phyloP scores from a whole-genome alignment of 2,797 vertebrate species.

The Morelia viridis region DNA sequence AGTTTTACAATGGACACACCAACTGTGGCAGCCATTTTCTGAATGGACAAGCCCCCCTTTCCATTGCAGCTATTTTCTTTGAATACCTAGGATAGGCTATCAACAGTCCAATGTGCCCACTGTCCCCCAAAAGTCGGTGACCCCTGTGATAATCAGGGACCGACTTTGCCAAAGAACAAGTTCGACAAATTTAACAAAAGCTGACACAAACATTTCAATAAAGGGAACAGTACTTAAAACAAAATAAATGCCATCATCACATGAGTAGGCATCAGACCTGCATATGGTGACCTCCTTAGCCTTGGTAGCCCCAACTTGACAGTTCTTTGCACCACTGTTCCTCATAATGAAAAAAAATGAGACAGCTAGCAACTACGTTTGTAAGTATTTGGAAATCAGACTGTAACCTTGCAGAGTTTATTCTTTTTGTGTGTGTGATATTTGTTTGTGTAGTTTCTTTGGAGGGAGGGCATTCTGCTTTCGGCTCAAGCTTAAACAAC shows the following conservation, averaged over 20 bases:
- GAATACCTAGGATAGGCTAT: neutral
- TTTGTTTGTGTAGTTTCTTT: constrained; percentile 13
- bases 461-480: constrained; percentile 27
- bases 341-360: constrained; percentile 42
- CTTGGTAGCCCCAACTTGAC: neutral
- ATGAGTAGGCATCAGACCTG: neutral
- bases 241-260: neutral
- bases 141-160: neutral
- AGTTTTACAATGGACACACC: neutral
- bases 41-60: neutral
- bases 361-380: constrained; percentile 50
- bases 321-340: neutral
- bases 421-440: constrained; percentile 41
- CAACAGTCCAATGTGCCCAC: neutral
- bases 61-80: neutral
- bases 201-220: neutral
- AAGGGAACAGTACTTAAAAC: neutral
- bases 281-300: neutral
- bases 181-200: neutral
- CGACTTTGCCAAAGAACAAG: neutral
- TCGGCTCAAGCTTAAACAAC: constrained; percentile 51
- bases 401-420: constrained; percentile 47
- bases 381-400: constrained; percentile 8
- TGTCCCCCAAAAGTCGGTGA: neutral
- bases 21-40: neutral